phyloP scores from a whole-genome alignment of 2,888 invertebrate species.

The Rotaria sp. region DNA sequence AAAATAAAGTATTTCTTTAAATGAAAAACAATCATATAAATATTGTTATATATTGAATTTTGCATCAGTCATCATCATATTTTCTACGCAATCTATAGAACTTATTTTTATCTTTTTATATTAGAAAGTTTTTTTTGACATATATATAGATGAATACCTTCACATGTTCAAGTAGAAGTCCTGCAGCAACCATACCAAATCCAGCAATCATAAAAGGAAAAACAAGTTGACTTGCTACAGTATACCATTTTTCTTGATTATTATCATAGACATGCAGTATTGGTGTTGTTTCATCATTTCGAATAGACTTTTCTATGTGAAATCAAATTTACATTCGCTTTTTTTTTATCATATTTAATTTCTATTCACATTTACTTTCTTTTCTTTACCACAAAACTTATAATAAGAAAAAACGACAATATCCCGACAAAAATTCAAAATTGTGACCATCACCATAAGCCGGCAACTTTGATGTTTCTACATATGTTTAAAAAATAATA shows the following conservation, averaged over 20 bases:
- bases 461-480: not conserved
- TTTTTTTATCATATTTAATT: too few relatives aligned
- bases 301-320: not conserved
- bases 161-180: slow-evolving; percentile 72
- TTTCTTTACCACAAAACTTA: too few relatives aligned
- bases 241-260: slow-evolving; percentile 36
- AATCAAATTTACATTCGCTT: not conserved
- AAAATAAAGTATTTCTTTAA: too few relatives aligned
- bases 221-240: slow-evolving; percentile 61
- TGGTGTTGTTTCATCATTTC: not conserved
- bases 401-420: too few relatives aligned
- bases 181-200: slow-evolving; percentile 81
- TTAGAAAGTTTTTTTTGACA: too few relatives aligned
- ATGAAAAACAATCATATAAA: too few relatives aligned
- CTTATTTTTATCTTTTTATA: too few relatives aligned
- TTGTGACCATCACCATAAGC: not conserved
- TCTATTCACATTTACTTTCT: too few relatives aligned
- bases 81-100: too few relatives aligned
- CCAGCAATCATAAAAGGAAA: slow-evolving; percentile 80
- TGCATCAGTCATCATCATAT: too few relatives aligned
- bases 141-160: slow-evolving; percentile 62
- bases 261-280: not conserved
- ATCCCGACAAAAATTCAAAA: not conserved
- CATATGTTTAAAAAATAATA: not conserved
- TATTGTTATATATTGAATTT: too few relatives aligned